phyloP scores from a whole-genome alignment of 2,797 vertebrate genomes.

The Enteromius trimaculatus region DNA sequence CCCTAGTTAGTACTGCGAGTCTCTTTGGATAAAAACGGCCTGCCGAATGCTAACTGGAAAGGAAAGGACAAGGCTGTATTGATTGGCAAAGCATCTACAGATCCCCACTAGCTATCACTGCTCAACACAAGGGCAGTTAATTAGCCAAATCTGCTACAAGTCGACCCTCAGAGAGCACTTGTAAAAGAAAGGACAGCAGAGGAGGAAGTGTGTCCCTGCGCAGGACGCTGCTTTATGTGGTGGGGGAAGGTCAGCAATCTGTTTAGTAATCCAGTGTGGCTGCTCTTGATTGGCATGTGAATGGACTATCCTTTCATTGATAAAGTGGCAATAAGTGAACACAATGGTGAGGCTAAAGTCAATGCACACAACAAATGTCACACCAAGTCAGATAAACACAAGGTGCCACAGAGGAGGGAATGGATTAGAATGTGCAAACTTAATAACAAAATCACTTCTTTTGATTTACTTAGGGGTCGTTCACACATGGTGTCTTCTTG shows the following conservation, averaged over 20 bases:
- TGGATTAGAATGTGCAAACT: slow-evolving; percentile 13
- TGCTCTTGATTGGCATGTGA: slow-evolving; percentile 74
- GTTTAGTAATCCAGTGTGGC: slow-evolving; percentile 67
- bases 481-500: not conserved
- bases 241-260: slow-evolving; percentile 52
- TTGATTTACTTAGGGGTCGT: slow-evolving; percentile 61
- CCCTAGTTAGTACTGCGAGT: not conserved
- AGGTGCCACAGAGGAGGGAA: slow-evolving; percentile 34
- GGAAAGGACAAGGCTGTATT: slow-evolving; percentile 64
- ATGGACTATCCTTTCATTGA: slow-evolving; percentile 71
- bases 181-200: slow-evolving; percentile 44
- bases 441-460: not conserved
- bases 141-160: slow-evolving; percentile 77
- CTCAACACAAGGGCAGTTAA: slow-evolving; percentile 77
- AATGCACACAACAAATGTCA: slow-evolving; percentile 71
- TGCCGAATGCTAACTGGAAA: slow-evolving; percentile 49
- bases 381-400: slow-evolving; percentile 28
- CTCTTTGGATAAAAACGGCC: not conserved
- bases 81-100: slow-evolving; percentile 72
- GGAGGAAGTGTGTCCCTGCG: slow-evolving; percentile 53
- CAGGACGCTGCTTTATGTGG: slow-evolving; percentile 1
- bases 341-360: slow-evolving; percentile 71
- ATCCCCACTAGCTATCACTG: slow-evolving; percentile 73
- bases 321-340: slow-evolving; percentile 71
- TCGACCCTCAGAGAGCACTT: slow-evolving; percentile 74